Evolutionary conservation across 2,888 invertebrate species (phyloP).

Genomic region (Cheilosia urbana): DNA sequence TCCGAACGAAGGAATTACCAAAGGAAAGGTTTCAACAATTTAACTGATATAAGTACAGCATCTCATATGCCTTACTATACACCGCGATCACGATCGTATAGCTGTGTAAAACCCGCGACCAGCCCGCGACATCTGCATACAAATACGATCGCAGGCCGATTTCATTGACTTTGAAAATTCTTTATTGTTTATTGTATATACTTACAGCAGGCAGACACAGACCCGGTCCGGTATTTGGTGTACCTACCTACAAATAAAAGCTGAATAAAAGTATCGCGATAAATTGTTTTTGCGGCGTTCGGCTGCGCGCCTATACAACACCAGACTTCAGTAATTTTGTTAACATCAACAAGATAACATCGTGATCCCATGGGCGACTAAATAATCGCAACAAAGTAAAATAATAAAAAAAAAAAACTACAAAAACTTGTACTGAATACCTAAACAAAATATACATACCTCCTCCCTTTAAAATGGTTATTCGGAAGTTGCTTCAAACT

Average conservation of each 20-base stretch:
- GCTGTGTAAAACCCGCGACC: conserved; percentile 17
- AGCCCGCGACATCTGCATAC: not conserved
- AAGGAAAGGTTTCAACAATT: conserved; percentile 37
- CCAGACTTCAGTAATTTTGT: conserved; percentile 67
- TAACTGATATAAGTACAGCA: not conserved
- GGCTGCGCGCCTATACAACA: conserved; percentile 23
- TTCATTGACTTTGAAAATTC: conserved; percentile 39
- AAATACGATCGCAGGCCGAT: conserved; percentile 19
- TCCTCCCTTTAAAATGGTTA: conserved; percentile 15
- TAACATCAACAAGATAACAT: conserved; percentile 67
- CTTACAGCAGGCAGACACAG: not conserved
- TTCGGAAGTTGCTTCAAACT: conserved; percentile 50
- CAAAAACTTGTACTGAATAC: conserved; percentile 8
- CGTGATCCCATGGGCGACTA: conserved; percentile 14
- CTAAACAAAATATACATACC: conserved; percentile 10
- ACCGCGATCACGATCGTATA: conserved; percentile 1
- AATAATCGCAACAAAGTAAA: conserved; percentile 3
- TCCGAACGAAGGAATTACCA: conserved; percentile 29
- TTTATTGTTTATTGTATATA: conserved; percentile 2
- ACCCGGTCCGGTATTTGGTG: conserved; percentile 6
- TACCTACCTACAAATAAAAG: not conserved
- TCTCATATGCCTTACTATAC: not conserved
- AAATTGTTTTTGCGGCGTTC: conserved; percentile 5
- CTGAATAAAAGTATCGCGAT: not conserved
- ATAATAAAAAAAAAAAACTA: not conserved